A percentile compares a stretch with the other conserved stretches of the same genome.
These are phyloP conservation scores for Chelmon rostratus DNA, from an alignment of 2,797 vertebrate genomes.

Conservation along the genomic window DNA sequence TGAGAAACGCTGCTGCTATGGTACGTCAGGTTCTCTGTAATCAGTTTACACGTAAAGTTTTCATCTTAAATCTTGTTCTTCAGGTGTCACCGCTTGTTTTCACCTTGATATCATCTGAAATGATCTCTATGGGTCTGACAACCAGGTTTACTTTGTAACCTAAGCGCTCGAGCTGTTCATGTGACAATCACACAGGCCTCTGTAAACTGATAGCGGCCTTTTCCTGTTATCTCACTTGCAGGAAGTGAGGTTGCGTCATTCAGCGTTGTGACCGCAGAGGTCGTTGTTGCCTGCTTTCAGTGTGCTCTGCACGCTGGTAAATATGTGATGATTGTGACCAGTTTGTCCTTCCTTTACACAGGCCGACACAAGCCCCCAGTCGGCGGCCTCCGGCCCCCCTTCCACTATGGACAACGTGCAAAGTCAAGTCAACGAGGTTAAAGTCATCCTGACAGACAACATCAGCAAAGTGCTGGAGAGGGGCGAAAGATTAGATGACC, in stretches of 20 bases:
- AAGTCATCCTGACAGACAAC: slow-evolving; percentile 89
- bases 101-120: background rate
- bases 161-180: slow-evolving; percentile 3
- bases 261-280: background rate
- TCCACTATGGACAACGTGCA: slow-evolving; percentile 80
- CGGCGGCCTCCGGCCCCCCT: slow-evolving; percentile 59
- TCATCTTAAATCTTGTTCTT: background rate
- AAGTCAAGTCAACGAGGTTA: slow-evolving; percentile 88
- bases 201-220: slow-evolving; percentile 5
- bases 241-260: slow-evolving; percentile 52
- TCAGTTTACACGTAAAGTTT: background rate
- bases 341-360: slow-evolving; percentile 38
- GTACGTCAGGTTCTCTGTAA: slow-evolving; percentile 57
- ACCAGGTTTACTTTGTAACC: background rate
- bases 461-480: slow-evolving; percentile 89
- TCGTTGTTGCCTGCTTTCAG: no score
- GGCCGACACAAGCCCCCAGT: slow-evolving; percentile 74
- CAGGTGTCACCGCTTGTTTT: background rate
- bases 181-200: slow-evolving; percentile 32
- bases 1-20: slow-evolving; percentile 61
- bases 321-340: background rate
- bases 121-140: background rate
- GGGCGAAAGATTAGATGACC: slow-evolving; percentile 84
- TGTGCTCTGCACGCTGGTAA: fast-evolving
- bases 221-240: slow-evolving; percentile 47